Evolutionary conservation across 2,113 vertebrate species (phyloP).

Genomic region (Salvelinus alpinus): DNA sequence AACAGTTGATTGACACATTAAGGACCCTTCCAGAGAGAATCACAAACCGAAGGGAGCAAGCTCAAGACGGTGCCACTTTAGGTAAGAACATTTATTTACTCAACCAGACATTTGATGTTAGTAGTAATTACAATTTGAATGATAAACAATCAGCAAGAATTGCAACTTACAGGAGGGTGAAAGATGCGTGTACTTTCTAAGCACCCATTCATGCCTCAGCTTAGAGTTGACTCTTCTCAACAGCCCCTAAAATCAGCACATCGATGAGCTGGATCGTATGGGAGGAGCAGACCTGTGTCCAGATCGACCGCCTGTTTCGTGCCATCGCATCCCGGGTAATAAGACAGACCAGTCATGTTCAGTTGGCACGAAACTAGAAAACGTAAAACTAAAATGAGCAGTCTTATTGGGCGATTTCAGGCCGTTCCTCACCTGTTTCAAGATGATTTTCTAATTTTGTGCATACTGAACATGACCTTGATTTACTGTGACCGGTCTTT

Average conservation of each 20-base stretch:
- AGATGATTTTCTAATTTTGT: neutral
- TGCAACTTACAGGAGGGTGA: neutral
- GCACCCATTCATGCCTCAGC: neutral
- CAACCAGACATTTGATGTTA: neutral
- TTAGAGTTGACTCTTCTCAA: neutral
- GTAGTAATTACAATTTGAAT: neutral
- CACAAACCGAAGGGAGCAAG: constrained; percentile 77
- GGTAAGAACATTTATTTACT: constrained; percentile 71
- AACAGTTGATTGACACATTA: constrained; percentile 86
- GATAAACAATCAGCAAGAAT: neutral
- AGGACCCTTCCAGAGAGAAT: constrained; percentile 82
- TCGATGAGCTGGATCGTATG: constrained; percentile 85
- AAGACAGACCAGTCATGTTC: neutral
- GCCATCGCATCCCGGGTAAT: constrained; percentile 84
- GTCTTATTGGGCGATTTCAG: neutral
- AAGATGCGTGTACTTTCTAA: neutral
- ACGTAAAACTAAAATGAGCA: neutral
- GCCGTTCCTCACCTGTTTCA: neutral
- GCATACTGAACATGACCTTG: neutral
- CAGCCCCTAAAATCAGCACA: constrained; percentile 87
- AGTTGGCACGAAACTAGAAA: no score
- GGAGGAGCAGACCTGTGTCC: constrained; percentile 87
- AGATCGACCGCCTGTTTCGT: constrained; percentile 79
- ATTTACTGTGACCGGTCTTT: neutral
- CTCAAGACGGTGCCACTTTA: constrained; percentile 79